phyloP scores from a whole-genome alignment of 2,888 invertebrate genomes.

The Stenotaenia linearis region DNA sequence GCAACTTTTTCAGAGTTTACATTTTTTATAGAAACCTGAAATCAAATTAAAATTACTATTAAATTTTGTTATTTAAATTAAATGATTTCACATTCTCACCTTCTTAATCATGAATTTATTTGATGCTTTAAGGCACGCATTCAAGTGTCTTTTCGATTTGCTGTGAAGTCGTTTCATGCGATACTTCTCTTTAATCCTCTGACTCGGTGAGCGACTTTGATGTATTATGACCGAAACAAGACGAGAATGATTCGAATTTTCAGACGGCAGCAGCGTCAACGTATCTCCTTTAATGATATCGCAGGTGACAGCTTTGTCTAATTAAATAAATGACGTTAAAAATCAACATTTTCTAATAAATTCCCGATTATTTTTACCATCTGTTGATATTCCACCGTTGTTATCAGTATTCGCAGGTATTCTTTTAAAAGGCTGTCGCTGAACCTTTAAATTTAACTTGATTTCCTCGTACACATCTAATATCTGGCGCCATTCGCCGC shows the following conservation, averaged over 20 bases:
- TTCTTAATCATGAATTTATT: neutral
- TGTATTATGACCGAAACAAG: constrained; percentile 30
- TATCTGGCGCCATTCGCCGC: constrained; percentile 29
- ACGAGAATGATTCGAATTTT: constrained; percentile 30
- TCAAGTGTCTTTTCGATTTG: neutral
- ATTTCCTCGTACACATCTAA: constrained; percentile 13
- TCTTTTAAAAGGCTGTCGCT: neutral
- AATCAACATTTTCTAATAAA: neutral
- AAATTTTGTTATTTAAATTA: neutral
- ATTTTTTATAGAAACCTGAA: neutral
- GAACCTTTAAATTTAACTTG: neutral
- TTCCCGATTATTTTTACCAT: neutral
- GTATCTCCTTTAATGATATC: constrained; percentile 34
- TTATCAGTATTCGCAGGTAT: neutral
- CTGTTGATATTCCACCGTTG: neutral
- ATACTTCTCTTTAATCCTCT: constrained; percentile 31
- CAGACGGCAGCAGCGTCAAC: constrained; percentile 31
- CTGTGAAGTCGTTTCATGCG: neutral
- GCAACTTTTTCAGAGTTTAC: neutral
- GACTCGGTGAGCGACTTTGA: constrained; percentile 3
- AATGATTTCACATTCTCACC: no score
- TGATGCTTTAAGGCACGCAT: neutral
- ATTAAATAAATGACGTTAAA: neutral
- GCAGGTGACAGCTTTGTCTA: constrained; percentile 33
- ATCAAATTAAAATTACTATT: neutral